Conservation (phyloP, 2,113 vertebrate species). For the Syrmaticus mikado region DNA sequence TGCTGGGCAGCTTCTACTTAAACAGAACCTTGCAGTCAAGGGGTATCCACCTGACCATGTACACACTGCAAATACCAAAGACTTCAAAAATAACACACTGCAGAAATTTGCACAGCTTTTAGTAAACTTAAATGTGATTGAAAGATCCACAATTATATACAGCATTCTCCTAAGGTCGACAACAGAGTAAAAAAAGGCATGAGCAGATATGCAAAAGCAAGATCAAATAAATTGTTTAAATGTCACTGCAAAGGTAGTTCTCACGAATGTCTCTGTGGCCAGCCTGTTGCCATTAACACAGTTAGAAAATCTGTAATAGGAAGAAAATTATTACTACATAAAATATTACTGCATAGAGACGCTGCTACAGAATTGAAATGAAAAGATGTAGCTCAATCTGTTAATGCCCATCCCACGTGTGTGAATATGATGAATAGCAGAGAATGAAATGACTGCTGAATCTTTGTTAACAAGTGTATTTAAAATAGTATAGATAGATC, state of each 20-base stretch:
- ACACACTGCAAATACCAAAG: neutral
- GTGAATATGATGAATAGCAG: conserved; percentile 52
- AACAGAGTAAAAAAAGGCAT: conserved; percentile 68
- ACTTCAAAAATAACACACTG: conserved; percentile 41
- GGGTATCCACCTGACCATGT: neutral
- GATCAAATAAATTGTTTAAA: conserved; percentile 83
- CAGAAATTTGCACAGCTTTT: conserved; percentile 51
- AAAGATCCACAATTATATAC: conserved; percentile 68
- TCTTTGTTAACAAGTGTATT: conserved; percentile 41
- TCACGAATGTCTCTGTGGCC: conserved; percentile 72
- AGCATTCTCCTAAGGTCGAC: conserved; percentile 77
- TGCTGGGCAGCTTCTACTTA: neutral
- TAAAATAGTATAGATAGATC: conserved; percentile 14
- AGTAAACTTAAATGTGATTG: conserved; percentile 60
- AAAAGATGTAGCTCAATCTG: conserved; percentile 77
- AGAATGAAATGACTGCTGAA: conserved; percentile 60
- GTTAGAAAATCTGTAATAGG: conserved; percentile 78
- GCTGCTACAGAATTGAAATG: conserved; percentile 75
- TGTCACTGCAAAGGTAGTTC: conserved; percentile 74
- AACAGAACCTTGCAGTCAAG: neutral
- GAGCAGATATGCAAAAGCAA: conserved; percentile 80
- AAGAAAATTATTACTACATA: conserved; percentile 75
- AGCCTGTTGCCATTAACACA: conserved; percentile 74
- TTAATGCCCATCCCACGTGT: conserved; percentile 66
- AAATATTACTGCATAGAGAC: conserved; percentile 76